A percentile compares a stretch with the other conserved stretches of the same genome.
Conservation (phyloP, 2,113 vertebrate species). For the Apteryx owenii region DNA sequence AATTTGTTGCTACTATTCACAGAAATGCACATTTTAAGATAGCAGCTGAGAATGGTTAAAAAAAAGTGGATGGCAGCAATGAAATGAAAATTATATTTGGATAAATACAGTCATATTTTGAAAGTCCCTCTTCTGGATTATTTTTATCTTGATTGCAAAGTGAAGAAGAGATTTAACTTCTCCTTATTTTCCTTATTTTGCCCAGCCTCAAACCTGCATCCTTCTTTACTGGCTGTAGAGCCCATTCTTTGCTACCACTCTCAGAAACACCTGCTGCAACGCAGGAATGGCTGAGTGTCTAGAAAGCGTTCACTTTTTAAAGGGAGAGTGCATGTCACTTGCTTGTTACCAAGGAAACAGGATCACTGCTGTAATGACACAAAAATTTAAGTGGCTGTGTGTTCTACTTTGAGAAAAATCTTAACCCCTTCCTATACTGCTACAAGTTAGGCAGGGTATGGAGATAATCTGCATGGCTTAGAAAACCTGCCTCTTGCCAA, state of each 20-base stretch:
- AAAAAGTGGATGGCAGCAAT: background rate
- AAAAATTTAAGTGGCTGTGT: conserved; percentile 20
- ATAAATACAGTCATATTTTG: background rate
- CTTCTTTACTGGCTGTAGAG: background rate
- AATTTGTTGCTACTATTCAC: background rate
- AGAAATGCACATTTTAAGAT: background rate
- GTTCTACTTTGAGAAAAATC: conserved; percentile 1
- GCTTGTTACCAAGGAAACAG: conserved; percentile 59
- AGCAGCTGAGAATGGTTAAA: background rate
- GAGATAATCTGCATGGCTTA: background rate
- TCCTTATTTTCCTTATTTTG: background rate
- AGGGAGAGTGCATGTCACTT: conserved; percentile 16
- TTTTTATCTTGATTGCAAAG: background rate
- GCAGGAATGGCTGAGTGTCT: conserved; percentile 1
- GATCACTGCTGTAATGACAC: conserved; percentile 21
- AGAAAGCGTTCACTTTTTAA: conserved; percentile 16
- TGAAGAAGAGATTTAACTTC: background rate
- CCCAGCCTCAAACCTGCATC: background rate
- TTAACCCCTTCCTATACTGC: conserved; percentile 16
- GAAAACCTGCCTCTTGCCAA: background rate
- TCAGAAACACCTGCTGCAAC: conserved; percentile 47
- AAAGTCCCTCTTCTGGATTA: background rate
- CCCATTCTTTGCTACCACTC: conserved; percentile 3
- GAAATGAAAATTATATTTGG: background rate
- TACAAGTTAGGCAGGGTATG: background rate